phyloP scores from a whole-genome alignment of 2,888 invertebrate genomes.

The Mythimna albipuncta region DNA sequence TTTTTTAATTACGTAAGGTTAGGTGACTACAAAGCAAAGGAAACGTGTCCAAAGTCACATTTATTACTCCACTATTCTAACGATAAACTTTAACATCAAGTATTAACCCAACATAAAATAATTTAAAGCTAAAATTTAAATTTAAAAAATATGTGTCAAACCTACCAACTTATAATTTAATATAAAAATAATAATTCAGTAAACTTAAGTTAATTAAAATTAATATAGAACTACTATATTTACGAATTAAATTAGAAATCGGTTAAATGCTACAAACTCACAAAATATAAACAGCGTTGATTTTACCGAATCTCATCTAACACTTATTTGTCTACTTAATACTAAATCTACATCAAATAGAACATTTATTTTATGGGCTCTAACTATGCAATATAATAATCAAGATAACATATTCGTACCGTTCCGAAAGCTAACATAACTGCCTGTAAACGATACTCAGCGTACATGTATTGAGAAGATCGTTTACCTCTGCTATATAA shows the following conservation, averaged over 20 bases:
- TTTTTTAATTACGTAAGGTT: slow-evolving; percentile 1
- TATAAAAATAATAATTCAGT: slow-evolving; percentile 28
- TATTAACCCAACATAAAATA: slow-evolving; percentile 68
- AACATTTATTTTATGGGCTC: slow-evolving; percentile 81
- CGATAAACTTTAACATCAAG: slow-evolving; percentile 70
- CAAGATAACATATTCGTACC: slow-evolving; percentile 66
- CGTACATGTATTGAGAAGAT: slow-evolving; percentile 57
- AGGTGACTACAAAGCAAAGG: slow-evolving; percentile 54
- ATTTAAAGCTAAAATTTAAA: slow-evolving; percentile 42
- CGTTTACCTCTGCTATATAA: slow-evolving; percentile 47
- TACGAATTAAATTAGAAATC: slow-evolving; percentile 38
- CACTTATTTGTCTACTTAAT: slow-evolving; percentile 83
- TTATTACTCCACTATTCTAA: slow-evolving; percentile 85
- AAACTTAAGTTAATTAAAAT: slow-evolving; percentile 39
- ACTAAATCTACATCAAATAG: slow-evolving; percentile 82
- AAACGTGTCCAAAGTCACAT: slow-evolving; percentile 85
- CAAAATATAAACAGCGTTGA: slow-evolving; percentile 71
- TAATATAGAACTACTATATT: slow-evolving; percentile 25
- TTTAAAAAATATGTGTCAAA: slow-evolving; percentile 59
- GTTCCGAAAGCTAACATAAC: slow-evolving; percentile 65
- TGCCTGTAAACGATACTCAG: slow-evolving; percentile 47
- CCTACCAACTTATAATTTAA: slow-evolving; percentile 48
- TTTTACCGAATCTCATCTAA: slow-evolving; percentile 80
- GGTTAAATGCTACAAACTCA: slow-evolving; percentile 53
- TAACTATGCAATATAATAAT: slow-evolving; percentile 69